Evolutionary conservation across 2,888 invertebrate genomes (phyloP), one percentile per base, ranked within the genome.

Genomic region (Phyllotreta cruciferae): DNA sequence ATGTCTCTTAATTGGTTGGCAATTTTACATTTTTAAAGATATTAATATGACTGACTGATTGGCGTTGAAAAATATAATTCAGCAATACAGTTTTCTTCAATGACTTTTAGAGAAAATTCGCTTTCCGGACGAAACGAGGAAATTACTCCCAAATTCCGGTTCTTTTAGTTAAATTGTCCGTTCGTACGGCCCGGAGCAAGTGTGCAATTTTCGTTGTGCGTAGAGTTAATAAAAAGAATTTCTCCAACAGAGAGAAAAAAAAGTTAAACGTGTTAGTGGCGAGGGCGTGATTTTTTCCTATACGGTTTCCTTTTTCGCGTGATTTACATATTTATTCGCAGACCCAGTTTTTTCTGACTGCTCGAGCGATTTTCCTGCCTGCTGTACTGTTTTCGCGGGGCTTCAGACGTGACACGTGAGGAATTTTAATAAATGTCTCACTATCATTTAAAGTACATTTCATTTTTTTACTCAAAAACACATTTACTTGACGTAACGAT

Each of bases 301-400:
- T 41, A 36, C 49, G 41, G 41, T 50, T 24, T 58, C 36, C 50
- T 42, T 24, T 24, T 24, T 58, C 52, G 50, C 58, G 52, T 42
- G 58, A 58, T 58, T 58, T 58, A 50, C 58, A 58, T 58, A 58
- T 58, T 58, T 58, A 58, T 58, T 58, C 58, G 52, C 50, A 50
- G 50, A 58, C 50, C 58, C 58, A 50, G 42, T 58, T 58, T 58
- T 58, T 58, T 47, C 36, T 47, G 58, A 41, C 35, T 36, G 14
- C 42, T 58, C 42, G 36, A 41, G 42, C 58, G 52, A 42, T 58
- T 52, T 58, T 58, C 50, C 37, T 24, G 42, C 41, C 50, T 42
- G 42, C 41, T 39, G 50, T 41, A 52, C 41, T 39, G 34, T 50
- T 41, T 50, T 52, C 14, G 42, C 13, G 50, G 42, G 35, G 50